Evolutionary conservation across 2,113 vertebrate species (phyloP).

Genomic region (Cettia cetti): DNA sequence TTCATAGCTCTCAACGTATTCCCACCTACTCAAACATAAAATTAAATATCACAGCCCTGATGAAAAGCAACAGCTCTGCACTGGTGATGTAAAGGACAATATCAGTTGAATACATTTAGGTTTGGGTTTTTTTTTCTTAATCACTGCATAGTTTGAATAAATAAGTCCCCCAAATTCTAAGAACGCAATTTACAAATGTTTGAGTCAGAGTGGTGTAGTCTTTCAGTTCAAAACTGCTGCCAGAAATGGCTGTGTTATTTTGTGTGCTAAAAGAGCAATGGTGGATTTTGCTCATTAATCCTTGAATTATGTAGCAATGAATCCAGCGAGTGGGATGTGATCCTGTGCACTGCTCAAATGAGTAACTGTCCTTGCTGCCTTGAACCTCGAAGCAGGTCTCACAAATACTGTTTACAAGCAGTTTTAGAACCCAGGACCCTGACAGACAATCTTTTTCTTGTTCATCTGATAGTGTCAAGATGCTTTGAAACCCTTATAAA

Average conservation of each 20-base stretch:
- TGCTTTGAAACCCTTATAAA: neutral
- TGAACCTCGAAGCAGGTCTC: neutral
- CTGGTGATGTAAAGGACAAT: slow-evolving; percentile 7
- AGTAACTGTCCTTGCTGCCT: neutral
- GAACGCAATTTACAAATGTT: neutral
- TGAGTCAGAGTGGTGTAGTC: neutral
- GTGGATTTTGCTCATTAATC: neutral
- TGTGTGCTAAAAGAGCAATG: neutral
- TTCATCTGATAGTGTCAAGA: neutral
- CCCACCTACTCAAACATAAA: slow-evolving; percentile 52
- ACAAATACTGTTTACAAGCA: neutral
- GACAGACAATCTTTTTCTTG: neutral
- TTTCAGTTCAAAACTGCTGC: neutral
- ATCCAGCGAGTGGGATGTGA: neutral
- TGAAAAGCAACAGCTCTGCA: slow-evolving; percentile 42
- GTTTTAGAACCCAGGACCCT: neutral
- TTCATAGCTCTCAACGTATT: slow-evolving; percentile 39
- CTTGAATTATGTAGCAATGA: neutral
- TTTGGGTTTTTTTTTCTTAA: neutral
- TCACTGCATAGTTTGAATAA: neutral
- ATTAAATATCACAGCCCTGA: slow-evolving; percentile 45
- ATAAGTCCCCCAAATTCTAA: neutral
- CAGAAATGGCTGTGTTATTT: neutral
- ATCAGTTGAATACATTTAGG: neutral
- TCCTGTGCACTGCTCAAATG: neutral